Evolutionary conservation across 2,113 vertebrate genomes (phyloP).

Genomic region (Rana temporaria): DNA sequence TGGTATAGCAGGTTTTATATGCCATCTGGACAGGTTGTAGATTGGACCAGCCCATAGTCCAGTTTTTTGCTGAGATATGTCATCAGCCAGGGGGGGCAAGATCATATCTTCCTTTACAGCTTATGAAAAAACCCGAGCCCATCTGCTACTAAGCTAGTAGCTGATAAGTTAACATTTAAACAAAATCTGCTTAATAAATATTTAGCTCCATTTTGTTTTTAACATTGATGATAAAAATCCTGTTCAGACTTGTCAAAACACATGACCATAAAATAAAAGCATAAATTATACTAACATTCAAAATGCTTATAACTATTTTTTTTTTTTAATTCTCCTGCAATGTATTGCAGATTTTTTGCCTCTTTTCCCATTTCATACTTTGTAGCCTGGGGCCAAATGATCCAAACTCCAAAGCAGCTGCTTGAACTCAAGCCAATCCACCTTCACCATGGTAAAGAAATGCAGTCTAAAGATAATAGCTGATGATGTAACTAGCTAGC

Average conservation of each 20-base stretch:
- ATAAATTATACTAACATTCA: background rate
- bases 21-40: too few species aligned
- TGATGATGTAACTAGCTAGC: background rate
- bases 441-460: background rate
- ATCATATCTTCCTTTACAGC: too few species aligned
- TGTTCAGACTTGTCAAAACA: too few species aligned
- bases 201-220: background rate
- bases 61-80: too few species aligned
- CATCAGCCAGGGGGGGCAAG: too few species aligned
- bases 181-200: too few species aligned
- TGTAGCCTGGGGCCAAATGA: background rate
- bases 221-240: background rate
- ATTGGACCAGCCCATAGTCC: too few species aligned
- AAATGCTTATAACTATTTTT: background rate
- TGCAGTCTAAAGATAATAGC: background rate
- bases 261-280: background rate
- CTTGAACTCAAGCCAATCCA: slow-evolving; percentile 16
- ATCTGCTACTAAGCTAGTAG: too few species aligned
- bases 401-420: slow-evolving; percentile 4
- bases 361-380: background rate
- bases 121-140: too few species aligned
- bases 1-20: too few species aligned
- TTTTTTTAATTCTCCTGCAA: background rate
- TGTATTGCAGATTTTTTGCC: slow-evolving; percentile 5
- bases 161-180: too few species aligned